phyloP scores from a whole-genome alignment of 1,140 invertebrate species.

The Stratiolaelaps scimitus region DNA sequence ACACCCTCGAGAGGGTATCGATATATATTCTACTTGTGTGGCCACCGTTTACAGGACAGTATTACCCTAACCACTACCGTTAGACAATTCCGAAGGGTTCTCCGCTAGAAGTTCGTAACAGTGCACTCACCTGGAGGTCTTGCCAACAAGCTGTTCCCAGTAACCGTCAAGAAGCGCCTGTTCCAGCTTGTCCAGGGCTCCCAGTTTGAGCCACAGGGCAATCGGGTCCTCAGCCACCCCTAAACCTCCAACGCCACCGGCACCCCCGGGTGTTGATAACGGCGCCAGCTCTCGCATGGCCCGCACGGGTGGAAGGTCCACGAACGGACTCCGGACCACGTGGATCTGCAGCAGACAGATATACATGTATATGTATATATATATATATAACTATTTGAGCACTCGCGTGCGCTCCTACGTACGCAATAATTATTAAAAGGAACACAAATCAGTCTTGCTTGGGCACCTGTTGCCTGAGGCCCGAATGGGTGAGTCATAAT shows the following conservation, averaged over 20 bases:
- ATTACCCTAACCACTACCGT: too few relatives aligned
- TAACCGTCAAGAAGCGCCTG: constrained; percentile 70
- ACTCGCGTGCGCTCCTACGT: too few relatives aligned
- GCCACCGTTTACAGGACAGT: too few relatives aligned
- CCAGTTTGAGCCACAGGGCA: constrained; percentile 51
- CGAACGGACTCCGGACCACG: constrained; percentile 3
- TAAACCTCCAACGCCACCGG: not conserved
- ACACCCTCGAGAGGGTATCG: too few relatives aligned
- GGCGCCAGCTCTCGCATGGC: constrained; percentile 20
- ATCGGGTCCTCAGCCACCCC: constrained; percentile 34
- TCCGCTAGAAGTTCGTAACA: constrained; percentile 29
- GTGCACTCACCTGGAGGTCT: constrained; percentile 46
- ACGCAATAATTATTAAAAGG: too few relatives aligned
- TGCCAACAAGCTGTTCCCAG: constrained; percentile 59
- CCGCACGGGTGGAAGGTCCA: constrained; percentile 10
- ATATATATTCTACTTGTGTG: too few relatives aligned
- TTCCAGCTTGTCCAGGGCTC: constrained; percentile 78
- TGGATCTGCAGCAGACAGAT: constrained; percentile 2
- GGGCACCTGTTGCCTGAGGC: too few relatives aligned
- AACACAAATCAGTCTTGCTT: too few relatives aligned
- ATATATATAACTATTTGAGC: too few relatives aligned
- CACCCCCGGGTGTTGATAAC: not conserved
- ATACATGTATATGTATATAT: too few relatives aligned
- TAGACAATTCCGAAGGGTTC: too few relatives aligned
- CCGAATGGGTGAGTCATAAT: too few relatives aligned